Evolutionary conservation across 2,113 vertebrate genomes (phyloP).

Genomic region (Spermophilus dauricus): DNA sequence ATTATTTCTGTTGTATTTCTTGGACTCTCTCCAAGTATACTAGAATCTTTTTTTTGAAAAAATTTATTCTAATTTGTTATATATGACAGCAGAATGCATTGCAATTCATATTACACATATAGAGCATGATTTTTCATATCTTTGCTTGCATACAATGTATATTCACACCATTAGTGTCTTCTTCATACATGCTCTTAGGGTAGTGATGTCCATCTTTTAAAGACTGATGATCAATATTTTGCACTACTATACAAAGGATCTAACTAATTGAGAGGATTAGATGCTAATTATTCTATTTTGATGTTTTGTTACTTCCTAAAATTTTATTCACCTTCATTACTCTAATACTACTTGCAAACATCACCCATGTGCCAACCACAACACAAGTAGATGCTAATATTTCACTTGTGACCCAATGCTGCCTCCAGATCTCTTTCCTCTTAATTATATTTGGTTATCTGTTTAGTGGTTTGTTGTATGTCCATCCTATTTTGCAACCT

Average conservation of each 20-base stretch:
- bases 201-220: neutral
- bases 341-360: neutral
- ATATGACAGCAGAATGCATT: no score
- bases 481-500: neutral
- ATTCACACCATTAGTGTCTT: no score
- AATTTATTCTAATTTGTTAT: no score
- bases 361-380: neutral
- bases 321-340: neutral
- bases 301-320: slow-evolving; percentile 3
- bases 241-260: neutral
- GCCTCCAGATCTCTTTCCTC: neutral
- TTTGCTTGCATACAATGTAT: no score
- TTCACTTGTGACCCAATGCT: neutral
- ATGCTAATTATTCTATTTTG: slow-evolving; percentile 19
- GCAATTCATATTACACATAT: no score
- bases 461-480: neutral
- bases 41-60: neutral
- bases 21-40: slow-evolving; percentile 58
- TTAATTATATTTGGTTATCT: neutral
- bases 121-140: no score
- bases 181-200: no score
- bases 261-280: slow-evolving; percentile 31
- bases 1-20: slow-evolving; percentile 69
- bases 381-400: neutral
- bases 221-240: slow-evolving; percentile 59